These are phyloP conservation scores for Gryllus longicercus DNA, from an alignment of 2,888 invertebrate genomes.

Conservation along the genomic window DNA sequence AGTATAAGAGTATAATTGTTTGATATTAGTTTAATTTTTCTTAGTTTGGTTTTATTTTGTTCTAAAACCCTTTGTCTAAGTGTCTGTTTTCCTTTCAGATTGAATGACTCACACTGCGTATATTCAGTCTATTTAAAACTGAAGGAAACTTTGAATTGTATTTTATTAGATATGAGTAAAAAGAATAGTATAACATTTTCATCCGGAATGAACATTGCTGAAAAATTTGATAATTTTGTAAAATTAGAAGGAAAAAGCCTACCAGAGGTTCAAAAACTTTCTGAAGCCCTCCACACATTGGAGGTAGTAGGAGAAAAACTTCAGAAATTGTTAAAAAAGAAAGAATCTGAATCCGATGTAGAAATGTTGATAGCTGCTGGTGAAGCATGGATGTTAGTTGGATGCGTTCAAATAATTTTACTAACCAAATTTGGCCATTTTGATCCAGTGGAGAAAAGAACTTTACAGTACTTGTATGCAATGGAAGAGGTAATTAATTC, in stretches of 20 bases:
- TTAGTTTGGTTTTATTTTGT: too few relatives aligned
- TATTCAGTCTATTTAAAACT: neutral
- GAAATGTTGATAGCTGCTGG: constrained; percentile 32
- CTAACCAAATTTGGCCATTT: constrained; percentile 65
- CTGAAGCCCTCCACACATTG: neutral
- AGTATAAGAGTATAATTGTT: neutral
- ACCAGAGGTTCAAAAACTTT: neutral
- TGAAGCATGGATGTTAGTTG: constrained; percentile 47
- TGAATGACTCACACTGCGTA: constrained; percentile 22
- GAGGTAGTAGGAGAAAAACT: neutral
- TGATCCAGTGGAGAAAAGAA: constrained; percentile 79
- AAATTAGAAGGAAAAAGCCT: neutral
- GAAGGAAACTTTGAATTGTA: neutral
- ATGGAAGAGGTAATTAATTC: constrained; percentile 58
- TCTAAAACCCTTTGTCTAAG: neutral
- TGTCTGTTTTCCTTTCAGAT: constrained; percentile 18
- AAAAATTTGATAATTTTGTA: neutral
- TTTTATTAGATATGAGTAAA: neutral
- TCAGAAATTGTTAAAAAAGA: neutral
- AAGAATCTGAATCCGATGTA: neutral
- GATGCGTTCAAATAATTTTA: constrained; percentile 56
- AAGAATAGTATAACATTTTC: neutral
- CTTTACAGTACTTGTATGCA: constrained; percentile 66
- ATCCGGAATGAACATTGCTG: neutral
- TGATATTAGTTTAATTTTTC: neutral